Percentiles rank a stretch among this genome's conserved stretches.
Conservation (phyloP, 1,140 invertebrate genomes). For the Lepeophtheirus salmonis region DNA sequence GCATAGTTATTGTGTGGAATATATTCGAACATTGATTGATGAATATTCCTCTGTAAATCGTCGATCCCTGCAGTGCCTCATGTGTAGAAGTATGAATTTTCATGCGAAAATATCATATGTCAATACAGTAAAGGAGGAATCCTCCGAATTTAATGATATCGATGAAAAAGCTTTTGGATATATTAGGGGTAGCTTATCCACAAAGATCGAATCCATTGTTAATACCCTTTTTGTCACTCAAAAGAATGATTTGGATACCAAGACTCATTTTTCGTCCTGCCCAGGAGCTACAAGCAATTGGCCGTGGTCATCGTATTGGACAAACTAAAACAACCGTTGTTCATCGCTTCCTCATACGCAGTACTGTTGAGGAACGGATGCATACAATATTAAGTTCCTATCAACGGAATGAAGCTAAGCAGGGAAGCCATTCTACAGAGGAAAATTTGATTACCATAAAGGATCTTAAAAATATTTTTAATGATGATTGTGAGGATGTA, state of each 20-base stretch:
- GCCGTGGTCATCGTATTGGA: slow-evolving; percentile 54
- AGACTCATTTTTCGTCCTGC: slow-evolving; percentile 50
- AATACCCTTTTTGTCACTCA: slow-evolving; percentile 37
- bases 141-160: no score
- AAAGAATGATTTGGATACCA: slow-evolving; percentile 36
- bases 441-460: slow-evolving; percentile 9
- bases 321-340: slow-evolving; percentile 40
- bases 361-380: slow-evolving; percentile 46
- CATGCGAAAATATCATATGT: slow-evolving; percentile 40
- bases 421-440: slow-evolving; percentile 4
- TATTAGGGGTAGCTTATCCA: slow-evolving; percentile 40
- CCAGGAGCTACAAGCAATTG: slow-evolving; percentile 54
- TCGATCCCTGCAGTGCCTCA: slow-evolving; percentile 34
- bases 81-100: slow-evolving; percentile 40
- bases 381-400: not conserved
- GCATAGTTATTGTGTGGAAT: slow-evolving; percentile 44
- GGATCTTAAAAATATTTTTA: not conserved
- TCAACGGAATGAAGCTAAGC: not conserved
- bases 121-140: no score
- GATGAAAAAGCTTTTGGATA: slow-evolving; percentile 8
- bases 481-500: no score
- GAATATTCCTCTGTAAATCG: slow-evolving; percentile 24
- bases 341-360: slow-evolving; percentile 40
- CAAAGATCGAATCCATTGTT: slow-evolving; percentile 49
- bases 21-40: slow-evolving; percentile 30